Percentiles rank a stretch among this genome's conserved stretches.
phyloP scores from a whole-genome alignment of 2,888 invertebrate genomes.

The Tribolium freemani region DNA sequence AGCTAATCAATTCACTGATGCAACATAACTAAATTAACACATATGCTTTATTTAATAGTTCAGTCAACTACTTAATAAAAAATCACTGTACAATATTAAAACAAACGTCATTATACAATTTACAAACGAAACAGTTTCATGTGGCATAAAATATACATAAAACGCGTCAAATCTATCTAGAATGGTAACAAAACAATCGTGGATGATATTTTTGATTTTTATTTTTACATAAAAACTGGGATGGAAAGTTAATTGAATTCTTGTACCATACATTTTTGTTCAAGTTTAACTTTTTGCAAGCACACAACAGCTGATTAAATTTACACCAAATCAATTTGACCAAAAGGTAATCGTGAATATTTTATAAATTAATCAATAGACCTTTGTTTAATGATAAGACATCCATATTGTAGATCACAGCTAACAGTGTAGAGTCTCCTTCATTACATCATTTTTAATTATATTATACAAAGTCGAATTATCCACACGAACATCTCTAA shows the following conservation, averaged over 20 bases:
- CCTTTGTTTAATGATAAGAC: constrained; percentile 55
- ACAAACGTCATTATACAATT: constrained; percentile 54
- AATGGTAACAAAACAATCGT: constrained; percentile 28
- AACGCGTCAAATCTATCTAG: constrained; percentile 11
- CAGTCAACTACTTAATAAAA: constrained; percentile 63
- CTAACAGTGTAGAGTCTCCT: constrained; percentile 66
- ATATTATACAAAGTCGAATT: constrained; percentile 54
- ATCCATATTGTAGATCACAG: constrained; percentile 66
- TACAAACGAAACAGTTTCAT: constrained; percentile 19
- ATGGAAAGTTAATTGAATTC: constrained; percentile 43
- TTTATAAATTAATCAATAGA: constrained; percentile 45
- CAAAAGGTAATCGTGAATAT: constrained; percentile 27
- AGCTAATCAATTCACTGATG: constrained; percentile 48
- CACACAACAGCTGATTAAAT: constrained; percentile 49
- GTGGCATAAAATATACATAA: constrained; percentile 15
- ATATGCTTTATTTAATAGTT: constrained; percentile 59
- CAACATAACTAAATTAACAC: constrained; percentile 59
- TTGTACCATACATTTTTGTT: constrained; percentile 36
- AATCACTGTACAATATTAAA: constrained; percentile 63
- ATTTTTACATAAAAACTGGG: constrained; percentile 39
- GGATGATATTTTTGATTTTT: constrained; percentile 36
- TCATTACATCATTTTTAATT: constrained; percentile 53
- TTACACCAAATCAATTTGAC: constrained; percentile 42
- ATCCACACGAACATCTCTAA: constrained; percentile 46
- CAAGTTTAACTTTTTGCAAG: constrained; percentile 45